Evolutionary conservation across 2,797 vertebrate species (phyloP).

Genomic region (Hippocampus kuda): DNA sequence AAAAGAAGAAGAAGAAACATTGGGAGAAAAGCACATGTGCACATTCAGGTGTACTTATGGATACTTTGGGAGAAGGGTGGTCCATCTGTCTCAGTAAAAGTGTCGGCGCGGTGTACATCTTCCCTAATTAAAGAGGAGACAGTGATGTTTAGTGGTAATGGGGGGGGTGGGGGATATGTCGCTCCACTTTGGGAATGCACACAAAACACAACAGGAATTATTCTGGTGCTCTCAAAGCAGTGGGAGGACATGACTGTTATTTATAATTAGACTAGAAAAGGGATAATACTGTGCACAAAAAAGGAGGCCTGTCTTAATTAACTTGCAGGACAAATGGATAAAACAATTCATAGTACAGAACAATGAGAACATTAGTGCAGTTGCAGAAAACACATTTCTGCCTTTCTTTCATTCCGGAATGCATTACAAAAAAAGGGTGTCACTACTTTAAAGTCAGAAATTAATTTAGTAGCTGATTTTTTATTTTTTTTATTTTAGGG

Average conservation of each 20-base stretch:
- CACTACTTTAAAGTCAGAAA: too few relatives aligned
- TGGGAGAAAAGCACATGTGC: constrained; percentile 5
- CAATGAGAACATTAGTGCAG: background rate
- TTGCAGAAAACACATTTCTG: background rate
- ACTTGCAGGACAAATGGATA: background rate
- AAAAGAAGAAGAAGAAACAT: background rate
- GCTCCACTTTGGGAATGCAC: constrained; percentile 41
- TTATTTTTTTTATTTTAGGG: too few relatives aligned
- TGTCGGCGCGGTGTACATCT: constrained; percentile 45
- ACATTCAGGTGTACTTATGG: constrained; percentile 11
- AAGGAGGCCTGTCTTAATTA: background rate
- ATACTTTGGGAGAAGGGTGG: background rate
- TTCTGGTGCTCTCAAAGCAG: constrained; percentile 35
- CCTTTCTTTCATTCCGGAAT: background rate
- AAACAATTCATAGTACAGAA: background rate
- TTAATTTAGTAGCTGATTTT: too few relatives aligned
- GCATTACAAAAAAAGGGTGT: background rate
- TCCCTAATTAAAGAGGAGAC: constrained; percentile 62
- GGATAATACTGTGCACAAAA: background rate
- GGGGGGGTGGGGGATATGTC: constrained; percentile 40
- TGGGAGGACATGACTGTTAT: constrained; percentile 43
- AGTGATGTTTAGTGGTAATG: constrained; percentile 54
- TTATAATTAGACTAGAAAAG: constrained; percentile 23
- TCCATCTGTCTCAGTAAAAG: constrained; percentile 48
- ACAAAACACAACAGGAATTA: constrained; percentile 50